Percentiles rank a stretch among this genome's conserved stretches.
Evolutionary conservation across 1,140 invertebrate species (phyloP).

Genomic region (Drosophila subobscura): DNA sequence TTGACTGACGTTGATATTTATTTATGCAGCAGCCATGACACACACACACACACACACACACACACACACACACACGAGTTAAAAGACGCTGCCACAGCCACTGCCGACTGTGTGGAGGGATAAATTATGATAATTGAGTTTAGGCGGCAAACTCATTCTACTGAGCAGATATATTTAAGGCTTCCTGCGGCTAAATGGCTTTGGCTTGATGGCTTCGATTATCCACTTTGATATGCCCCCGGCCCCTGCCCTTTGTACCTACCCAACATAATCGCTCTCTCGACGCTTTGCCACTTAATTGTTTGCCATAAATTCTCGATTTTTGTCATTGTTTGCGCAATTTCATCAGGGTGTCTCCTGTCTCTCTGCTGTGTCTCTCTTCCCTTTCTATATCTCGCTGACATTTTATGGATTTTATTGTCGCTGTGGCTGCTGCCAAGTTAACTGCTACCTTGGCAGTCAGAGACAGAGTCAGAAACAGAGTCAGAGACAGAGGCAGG

Average conservation of each 20-base stretch:
- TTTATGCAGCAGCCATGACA: conserved; percentile 25
- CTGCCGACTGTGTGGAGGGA: too few relatives aligned
- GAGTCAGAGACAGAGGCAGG: too few relatives aligned
- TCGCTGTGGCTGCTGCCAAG: conserved; percentile 21
- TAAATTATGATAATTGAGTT: conserved; percentile 56
- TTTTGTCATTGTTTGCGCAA: conserved; percentile 48
- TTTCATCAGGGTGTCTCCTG: neutral
- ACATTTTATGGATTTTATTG: conserved; percentile 55
- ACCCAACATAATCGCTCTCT: conserved; percentile 51
- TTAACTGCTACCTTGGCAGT: conserved; percentile 27
- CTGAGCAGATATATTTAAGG: neutral
- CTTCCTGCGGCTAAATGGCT: neutral
- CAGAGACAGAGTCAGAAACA: too few relatives aligned
- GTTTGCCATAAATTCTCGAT: conserved; percentile 67
- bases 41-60: conserved; percentile 8
- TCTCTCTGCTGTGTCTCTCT: neutral
- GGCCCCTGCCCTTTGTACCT: neutral
- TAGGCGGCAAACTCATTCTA: conserved; percentile 14
- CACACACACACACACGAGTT: neutral
- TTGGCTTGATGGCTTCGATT: conserved; percentile 34
- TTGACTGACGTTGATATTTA: conserved; percentile 79
- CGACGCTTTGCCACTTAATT: conserved; percentile 57
- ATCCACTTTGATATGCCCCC: conserved; percentile 20
- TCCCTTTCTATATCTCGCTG: conserved; percentile 31
- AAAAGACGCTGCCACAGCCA: too few relatives aligned